phyloP scores from a whole-genome alignment of 2,113 vertebrate genomes.

The Tonatia bakeri region DNA sequence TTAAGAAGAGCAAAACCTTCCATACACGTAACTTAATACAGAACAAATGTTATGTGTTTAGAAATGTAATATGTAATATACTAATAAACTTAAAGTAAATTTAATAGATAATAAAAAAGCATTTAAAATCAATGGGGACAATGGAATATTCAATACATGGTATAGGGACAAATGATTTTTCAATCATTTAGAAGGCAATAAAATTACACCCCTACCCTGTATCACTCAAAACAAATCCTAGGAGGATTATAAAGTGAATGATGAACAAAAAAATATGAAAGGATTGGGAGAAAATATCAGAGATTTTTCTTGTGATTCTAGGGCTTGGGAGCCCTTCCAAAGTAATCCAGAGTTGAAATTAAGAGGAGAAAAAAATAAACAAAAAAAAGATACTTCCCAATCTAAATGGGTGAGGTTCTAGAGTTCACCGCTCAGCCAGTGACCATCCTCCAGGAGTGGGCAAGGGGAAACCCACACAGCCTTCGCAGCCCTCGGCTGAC shows the following conservation, averaged over 20 bases:
- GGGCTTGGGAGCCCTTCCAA: background rate
- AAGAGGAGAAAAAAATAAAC: background rate
- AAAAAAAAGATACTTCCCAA: background rate
- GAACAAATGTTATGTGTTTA: background rate
- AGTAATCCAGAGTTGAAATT: background rate
- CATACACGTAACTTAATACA: background rate
- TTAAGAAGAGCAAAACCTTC: background rate
- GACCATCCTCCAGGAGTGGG: fast-evolving
- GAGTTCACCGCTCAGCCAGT: background rate
- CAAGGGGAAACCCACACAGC: fast-evolving
- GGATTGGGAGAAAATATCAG: background rate
- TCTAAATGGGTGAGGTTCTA: too few species aligned
- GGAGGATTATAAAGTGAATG: background rate
- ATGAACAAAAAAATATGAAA: background rate
- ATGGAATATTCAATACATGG: background rate
- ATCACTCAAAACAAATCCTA: background rate
- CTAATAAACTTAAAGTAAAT: background rate
- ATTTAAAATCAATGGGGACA: background rate
- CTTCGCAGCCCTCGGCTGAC: fast-evolving
- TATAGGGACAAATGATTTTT: background rate
- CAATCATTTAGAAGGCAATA: background rate
- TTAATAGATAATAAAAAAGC: background rate
- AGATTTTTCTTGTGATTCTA: background rate
- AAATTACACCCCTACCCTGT: background rate
- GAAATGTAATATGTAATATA: background rate